These are phyloP conservation scores for Euwallacea fornicatus DNA, from an alignment of 1,140 invertebrate species.

Conservation along the genomic window DNA sequence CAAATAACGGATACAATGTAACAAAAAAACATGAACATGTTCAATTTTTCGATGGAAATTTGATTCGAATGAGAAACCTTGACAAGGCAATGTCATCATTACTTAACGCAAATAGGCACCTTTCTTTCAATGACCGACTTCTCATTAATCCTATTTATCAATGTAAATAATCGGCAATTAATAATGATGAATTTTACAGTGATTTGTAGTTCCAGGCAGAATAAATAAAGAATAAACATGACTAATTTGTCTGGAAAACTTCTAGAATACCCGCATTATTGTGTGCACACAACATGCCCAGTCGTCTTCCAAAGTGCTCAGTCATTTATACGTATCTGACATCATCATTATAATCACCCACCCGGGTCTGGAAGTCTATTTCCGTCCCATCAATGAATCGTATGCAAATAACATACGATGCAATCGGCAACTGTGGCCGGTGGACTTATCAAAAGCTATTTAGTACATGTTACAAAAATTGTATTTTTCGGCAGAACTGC, in stretches of 20 bases:
- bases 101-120: not conserved
- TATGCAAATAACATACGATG: not conserved
- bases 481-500: too few relatives aligned
- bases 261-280: too few relatives aligned
- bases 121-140: conserved; percentile 3
- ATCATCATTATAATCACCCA: not conserved
- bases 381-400: not conserved
- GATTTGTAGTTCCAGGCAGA: too few relatives aligned
- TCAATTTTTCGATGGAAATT: too few relatives aligned
- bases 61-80: not conserved
- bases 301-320: not conserved
- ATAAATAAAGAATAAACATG: too few relatives aligned
- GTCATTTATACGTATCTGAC: not conserved
- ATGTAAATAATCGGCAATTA: not conserved
- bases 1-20: too few relatives aligned
- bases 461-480: not conserved
- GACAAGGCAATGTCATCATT: not conserved
- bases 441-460: not conserved
- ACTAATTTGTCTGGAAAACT: too few relatives aligned
- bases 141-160: not conserved
- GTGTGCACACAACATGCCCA: too few relatives aligned
- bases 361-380: not conserved
- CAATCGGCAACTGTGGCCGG: not conserved
- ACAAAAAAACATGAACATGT: too few relatives aligned
- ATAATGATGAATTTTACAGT: too few relatives aligned